phyloP scores from a whole-genome alignment of 2,888 invertebrate species.

The Macrosiphum euphorbiae region DNA sequence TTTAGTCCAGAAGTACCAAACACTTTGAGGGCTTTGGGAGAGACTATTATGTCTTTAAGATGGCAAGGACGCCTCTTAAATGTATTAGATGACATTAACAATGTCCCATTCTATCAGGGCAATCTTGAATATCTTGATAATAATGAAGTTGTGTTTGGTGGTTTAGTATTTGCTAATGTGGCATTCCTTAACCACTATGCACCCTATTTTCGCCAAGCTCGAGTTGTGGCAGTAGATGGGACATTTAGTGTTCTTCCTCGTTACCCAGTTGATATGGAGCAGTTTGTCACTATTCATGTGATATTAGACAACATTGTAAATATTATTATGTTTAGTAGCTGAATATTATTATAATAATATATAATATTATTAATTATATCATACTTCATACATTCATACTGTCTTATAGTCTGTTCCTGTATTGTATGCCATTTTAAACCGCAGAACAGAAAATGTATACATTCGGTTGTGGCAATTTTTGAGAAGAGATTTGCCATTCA shows the following conservation, averaged over 20 bases:
- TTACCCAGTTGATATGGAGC: not conserved
- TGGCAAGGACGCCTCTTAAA: not conserved
- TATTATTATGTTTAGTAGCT: not conserved
- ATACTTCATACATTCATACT: not conserved
- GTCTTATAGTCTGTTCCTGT: conserved; percentile 32
- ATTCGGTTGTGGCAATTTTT: not conserved
- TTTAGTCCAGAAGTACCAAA: not conserved
- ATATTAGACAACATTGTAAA: conserved; percentile 25
- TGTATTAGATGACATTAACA: not conserved
- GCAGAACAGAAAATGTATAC: not conserved
- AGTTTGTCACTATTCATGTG: conserved; percentile 17
- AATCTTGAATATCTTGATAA: conserved; percentile 2
- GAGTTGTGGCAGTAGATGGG: not conserved
- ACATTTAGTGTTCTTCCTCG: not conserved
- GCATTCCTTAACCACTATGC: not conserved
- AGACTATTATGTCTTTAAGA: not conserved
- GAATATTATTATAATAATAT: not conserved
- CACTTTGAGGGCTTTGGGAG: not conserved
- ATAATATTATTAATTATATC: not conserved
- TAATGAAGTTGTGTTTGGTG: not conserved
- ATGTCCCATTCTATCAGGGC: conserved; percentile 1
- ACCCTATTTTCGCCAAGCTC: not conserved
- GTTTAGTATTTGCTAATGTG: conserved; percentile 22
- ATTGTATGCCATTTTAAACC: not conserved
- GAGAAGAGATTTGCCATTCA: not conserved